Conservation (phyloP, 2,113 vertebrate species). For the Anas platyrhynchos region DNA sequence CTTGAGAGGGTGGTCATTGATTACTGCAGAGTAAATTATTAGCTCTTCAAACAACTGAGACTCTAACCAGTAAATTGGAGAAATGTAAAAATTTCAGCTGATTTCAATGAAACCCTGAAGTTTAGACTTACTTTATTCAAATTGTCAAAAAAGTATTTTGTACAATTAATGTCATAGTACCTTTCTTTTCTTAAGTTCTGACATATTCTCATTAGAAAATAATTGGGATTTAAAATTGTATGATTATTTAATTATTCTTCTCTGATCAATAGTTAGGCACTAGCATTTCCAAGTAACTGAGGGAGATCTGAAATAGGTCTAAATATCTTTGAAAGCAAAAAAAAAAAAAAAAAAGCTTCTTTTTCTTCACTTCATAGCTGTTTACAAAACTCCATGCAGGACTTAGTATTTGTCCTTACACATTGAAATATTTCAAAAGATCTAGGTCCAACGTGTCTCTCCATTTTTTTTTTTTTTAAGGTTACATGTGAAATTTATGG, state of each 20-base stretch:
- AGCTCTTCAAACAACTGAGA: too few relatives aligned
- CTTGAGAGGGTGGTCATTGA: too few relatives aligned
- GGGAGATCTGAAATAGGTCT: neutral
- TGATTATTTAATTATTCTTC: neutral
- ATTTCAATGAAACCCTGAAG: too few relatives aligned
- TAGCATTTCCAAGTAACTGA: neutral
- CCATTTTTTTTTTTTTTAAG: neutral
- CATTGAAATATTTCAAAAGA: neutral
- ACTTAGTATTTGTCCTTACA: neutral
- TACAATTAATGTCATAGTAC: neutral
- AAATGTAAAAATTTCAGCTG: too few relatives aligned
- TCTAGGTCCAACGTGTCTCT: neutral
- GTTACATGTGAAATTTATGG: neutral
- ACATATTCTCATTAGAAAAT: neutral
- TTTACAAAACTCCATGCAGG: neutral
- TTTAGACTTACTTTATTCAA: too few relatives aligned
- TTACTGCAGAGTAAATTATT: too few relatives aligned
- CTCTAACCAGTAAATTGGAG: too few relatives aligned
- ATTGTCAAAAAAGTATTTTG: too few relatives aligned
- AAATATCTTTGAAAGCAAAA: neutral
- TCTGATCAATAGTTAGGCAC: neutral
- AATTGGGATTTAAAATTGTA: neutral
- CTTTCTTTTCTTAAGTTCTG: neutral
- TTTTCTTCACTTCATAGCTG: neutral
- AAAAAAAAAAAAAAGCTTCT: neutral